Conservation (phyloP, 2,113 vertebrate species). For the Mola mola region DNA sequence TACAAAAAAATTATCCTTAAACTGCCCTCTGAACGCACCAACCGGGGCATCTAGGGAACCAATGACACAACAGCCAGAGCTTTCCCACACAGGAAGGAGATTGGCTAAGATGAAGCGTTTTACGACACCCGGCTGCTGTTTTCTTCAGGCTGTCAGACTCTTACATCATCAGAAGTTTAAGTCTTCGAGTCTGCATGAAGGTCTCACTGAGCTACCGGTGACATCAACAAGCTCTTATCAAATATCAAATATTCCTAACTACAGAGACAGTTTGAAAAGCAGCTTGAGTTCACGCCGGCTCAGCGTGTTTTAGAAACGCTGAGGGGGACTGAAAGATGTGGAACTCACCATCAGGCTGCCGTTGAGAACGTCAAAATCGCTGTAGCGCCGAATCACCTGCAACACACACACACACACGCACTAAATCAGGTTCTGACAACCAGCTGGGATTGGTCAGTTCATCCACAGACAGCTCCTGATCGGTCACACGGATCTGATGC, state of each 20-base stretch:
- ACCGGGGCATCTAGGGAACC: background rate
- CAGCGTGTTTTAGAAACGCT: no score
- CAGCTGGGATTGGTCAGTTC: slow-evolving; percentile 40
- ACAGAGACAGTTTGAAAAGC: no score
- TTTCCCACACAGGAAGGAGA: slow-evolving; percentile 30
- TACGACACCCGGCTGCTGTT: background rate
- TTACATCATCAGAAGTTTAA: background rate
- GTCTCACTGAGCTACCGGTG: no score
- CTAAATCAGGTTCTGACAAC: background rate
- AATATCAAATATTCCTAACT: no score
- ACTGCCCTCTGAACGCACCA: background rate
- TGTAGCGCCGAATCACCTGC: slow-evolving; percentile 96
- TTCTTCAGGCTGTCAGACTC: background rate
- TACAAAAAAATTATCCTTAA: no score
- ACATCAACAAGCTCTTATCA: no score
- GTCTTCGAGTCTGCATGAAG: no score
- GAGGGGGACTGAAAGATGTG: no score
- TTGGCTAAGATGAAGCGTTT: slow-evolving; percentile 10
- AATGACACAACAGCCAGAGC: background rate
- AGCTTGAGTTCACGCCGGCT: no score
- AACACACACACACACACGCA: slow-evolving; percentile 34
- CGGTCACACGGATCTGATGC: no score
- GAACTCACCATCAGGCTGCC: slow-evolving; percentile 92
- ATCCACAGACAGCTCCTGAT: slow-evolving; percentile 78
- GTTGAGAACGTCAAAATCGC: slow-evolving; percentile 96